Percentiles rank a stretch among this genome's conserved stretches.
Conservation (phyloP, 2,797 vertebrate species). For the Liparis tanakae region DNA sequence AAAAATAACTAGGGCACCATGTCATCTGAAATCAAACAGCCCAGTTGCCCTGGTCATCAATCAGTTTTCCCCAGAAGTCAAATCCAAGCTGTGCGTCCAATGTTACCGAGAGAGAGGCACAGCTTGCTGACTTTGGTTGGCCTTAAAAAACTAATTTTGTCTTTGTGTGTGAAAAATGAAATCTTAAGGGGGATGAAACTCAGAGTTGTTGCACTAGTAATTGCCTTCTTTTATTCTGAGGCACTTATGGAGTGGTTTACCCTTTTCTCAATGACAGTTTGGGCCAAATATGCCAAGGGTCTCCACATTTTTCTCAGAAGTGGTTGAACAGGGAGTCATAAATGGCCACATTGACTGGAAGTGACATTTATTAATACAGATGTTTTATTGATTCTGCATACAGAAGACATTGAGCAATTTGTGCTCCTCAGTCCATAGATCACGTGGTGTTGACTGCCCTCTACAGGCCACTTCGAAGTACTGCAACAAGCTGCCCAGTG, state of each 20-base stretch:
- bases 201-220: background rate
- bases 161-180: background rate
- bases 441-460: constrained; percentile 43
- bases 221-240: background rate
- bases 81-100: background rate
- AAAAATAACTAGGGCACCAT: constrained; percentile 59
- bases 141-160: constrained; percentile 13
- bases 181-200: background rate
- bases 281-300: too few relatives aligned
- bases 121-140: constrained; percentile 6
- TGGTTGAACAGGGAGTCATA: background rate
- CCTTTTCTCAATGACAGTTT: background rate
- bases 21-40: constrained; percentile 54
- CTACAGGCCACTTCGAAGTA: constrained; percentile 37
- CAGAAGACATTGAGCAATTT: background rate
- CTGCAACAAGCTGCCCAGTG: constrained; percentile 7
- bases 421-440: background rate
- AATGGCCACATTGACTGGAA: background rate
- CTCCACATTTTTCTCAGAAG: background rate
- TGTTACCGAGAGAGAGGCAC: background rate
- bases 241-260: background rate
- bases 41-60: constrained; percentile 26
- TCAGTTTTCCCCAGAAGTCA: constrained; percentile 31
- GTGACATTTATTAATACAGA: background rate
- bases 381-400: background rate